Evolutionary conservation across 2,797 vertebrate genomes (phyloP), one percentile per base, ranked within the genome.

Genomic region (Hyperoplus immaculatus): DNA sequence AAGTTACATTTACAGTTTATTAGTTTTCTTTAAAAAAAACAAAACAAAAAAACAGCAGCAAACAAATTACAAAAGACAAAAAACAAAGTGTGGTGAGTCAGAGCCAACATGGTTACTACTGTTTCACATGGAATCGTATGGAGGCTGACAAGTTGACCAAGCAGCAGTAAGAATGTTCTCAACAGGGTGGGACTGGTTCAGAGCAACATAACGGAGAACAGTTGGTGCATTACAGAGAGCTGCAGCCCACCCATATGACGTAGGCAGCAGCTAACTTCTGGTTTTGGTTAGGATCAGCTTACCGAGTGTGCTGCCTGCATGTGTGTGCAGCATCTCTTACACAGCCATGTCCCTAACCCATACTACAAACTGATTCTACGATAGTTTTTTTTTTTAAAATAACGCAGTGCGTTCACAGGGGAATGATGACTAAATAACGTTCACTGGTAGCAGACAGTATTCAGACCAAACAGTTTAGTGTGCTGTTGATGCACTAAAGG

Each of bases 21-120:
- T 88, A 53, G 15, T 87, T 91, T 91, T 87, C 80, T 85, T 86
- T 47, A 57, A 61, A 77, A 60, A 72, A 87, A 80, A 63, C 71
- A 73, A 45, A 38, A 53, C 46, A 2, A 29, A 77, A 88, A 74
- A 88, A 53, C 78, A 81, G 81, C 85, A 56, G 50, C 61, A 47
- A 70, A 77, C 43, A 21, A 64, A 67, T 72, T 43, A 79, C 56
- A 74, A 81, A 64, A 62, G 11, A 57, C 15, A 64, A 81, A 70
- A 80, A 67, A 46, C 53, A 77, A 64, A 46, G 8, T 78, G 43
- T 83, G 69, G 71, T 39, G 53, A 76, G 80, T 72, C 74, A 59
- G 70, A 70, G 66, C 54, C 46, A 21, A 46, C 51, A 67, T 13
- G 3, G n/a, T 42, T 21, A 73, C 43, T 63, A 62, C 60, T 42